Conservation (phyloP, 2,113 vertebrate genomes). For the Arenaria interpres region DNA sequence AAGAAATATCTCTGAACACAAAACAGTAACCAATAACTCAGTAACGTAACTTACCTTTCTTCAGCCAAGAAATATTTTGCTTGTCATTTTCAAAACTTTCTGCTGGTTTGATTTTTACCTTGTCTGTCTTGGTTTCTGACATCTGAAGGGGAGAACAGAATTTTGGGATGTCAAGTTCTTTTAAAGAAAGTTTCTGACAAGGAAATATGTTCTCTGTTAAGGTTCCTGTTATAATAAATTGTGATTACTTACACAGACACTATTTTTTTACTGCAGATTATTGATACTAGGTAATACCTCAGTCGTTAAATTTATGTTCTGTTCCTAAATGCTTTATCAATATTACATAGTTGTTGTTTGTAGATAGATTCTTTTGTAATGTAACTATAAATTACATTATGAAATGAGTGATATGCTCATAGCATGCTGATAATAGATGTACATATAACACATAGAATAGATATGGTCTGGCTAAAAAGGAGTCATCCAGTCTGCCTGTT, state of each 20-base stretch:
- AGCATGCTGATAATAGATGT: constrained; percentile 12
- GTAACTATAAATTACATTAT: constrained; percentile 45
- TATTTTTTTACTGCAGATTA: neutral
- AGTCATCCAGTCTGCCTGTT: constrained; percentile 22
- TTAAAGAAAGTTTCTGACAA: constrained; percentile 37
- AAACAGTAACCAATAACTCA: neutral
- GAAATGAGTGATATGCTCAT: constrained; percentile 8
- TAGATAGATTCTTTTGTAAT: constrained; percentile 5
- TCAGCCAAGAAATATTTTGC: constrained; percentile 79
- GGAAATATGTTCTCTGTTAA: constrained; percentile 43
- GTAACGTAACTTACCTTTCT: constrained; percentile 74
- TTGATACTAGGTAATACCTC: neutral
- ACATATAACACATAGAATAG: neutral
- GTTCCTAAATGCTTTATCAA: constrained; percentile 54
- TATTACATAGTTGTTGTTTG: constrained; percentile 49
- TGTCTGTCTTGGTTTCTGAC: constrained; percentile 78
- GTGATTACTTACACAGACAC: neutral
- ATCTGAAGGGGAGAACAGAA: constrained; percentile 71
- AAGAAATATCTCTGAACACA: neutral
- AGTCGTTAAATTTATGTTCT: constrained; percentile 34
- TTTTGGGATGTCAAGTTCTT: constrained; percentile 42
- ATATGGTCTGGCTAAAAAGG: neutral
- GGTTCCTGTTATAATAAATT: constrained; percentile 18
- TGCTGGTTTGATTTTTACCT: constrained; percentile 74
- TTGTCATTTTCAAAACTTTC: constrained; percentile 79